Conservation (phyloP, 1,140 invertebrate species). For the Kradibia gibbosae region DNA sequence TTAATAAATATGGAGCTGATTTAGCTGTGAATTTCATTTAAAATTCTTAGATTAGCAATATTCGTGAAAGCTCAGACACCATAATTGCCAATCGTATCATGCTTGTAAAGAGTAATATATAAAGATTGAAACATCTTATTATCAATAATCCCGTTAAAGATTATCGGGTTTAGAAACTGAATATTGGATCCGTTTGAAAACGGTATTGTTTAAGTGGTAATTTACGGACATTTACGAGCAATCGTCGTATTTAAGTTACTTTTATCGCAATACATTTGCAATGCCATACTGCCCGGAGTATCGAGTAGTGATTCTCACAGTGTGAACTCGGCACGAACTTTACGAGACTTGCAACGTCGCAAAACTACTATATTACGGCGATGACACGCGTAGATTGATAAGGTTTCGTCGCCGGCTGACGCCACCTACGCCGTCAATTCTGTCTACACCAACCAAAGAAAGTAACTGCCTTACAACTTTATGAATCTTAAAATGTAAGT, state of each 20-base stretch:
- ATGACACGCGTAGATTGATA: conserved; percentile 34
- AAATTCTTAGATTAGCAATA: too few species aligned
- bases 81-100: too few species aligned
- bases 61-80: too few species aligned
- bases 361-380: conserved; percentile 25
- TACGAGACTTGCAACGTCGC: conserved; percentile 6
- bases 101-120: too few species aligned
- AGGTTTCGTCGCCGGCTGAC: neutral
- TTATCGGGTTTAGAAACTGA: too few species aligned
- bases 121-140: too few species aligned
- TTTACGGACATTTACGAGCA: conserved; percentile 27
- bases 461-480: conserved; percentile 23
- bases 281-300: neutral
- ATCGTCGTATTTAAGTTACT: conserved; percentile 30
- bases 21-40: too few species aligned
- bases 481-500: conserved; percentile 43
- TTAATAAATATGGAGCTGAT: too few species aligned
- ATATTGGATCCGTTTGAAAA: too few species aligned
- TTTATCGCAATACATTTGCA: conserved; percentile 9
- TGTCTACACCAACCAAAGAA: neutral
- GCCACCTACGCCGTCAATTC: neutral
- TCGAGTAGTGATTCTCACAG: conserved; percentile 34
- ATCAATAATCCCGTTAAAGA: too few species aligned
- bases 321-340: neutral
- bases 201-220: neutral